Evolutionary conservation across 2,797 vertebrate genomes (phyloP), one percentile per base, ranked within the genome.

Genomic region (Crypturellus tataupa): DNA sequence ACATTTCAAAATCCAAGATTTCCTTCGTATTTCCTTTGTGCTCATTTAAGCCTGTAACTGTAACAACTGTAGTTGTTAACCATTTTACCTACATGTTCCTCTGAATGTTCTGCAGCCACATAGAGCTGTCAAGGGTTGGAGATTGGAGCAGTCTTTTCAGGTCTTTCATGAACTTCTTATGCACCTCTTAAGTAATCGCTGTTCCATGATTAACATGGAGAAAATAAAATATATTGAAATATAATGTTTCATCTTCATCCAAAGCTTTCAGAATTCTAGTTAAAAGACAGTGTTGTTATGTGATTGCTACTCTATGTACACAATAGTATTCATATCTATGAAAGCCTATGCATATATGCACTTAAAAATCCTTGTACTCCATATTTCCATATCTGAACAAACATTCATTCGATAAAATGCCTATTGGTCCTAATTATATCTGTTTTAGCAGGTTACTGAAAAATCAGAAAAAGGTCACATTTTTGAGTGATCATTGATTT

Each of bases 401-500:
- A 46, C 5, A 65, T 46, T 76, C 2, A 5, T 31, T 64, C 33
- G 5, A 9, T 8, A 75, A 65, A 81, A 29, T 23, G 59, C 2
- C 7, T 47, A 6, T 7, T 73, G 6, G 7, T 92, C 14, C 53
- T 51, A 27, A 14, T 60, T 84, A 12, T 7, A 70, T 7, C 18
- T n/a, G 13, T 67, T 77, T 51, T 70, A 46, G 94, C 76, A 59
- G 9, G 0, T 42, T 67, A 0, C 16, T 60, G 56, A 90, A 77
- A 83, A 81, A 44, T 21, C n/a, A 70, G 49, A 56, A 73, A 56
- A 80, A 5, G 2, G 10, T 2, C 20, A 87, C 23, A 27, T 59
- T 29, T 27, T 69, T 24, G 51, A 81, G 72, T 9, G 18, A 24
- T 25, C 0, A 0, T 35, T 25, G n/a, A 35, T 3, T 62, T 55